Conservation (phyloP, 2,888 invertebrate genomes). For the Sesamia inferens region DNA sequence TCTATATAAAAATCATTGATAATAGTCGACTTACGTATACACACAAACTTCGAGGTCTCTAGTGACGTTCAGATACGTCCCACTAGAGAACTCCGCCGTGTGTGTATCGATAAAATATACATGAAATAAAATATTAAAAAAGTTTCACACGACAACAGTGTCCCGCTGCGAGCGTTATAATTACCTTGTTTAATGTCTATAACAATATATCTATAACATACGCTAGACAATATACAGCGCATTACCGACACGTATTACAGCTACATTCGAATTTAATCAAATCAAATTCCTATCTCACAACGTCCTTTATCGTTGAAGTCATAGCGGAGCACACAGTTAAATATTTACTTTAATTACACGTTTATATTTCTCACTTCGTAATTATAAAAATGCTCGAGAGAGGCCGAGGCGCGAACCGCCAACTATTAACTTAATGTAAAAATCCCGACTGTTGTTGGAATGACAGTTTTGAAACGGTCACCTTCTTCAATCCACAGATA, state of each 20-base stretch:
- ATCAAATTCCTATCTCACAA: constrained; percentile 69
- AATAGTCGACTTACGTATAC: constrained; percentile 55
- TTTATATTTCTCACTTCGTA: constrained; percentile 61
- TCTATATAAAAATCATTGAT: constrained; percentile 60
- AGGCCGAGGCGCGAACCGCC: constrained; percentile 24
- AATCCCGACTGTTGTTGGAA: constrained; percentile 8
- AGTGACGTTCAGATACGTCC: constrained; percentile 15
- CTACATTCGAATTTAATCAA: constrained; percentile 72
- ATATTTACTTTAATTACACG: constrained; percentile 58
- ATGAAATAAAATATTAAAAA: constrained; percentile 59
- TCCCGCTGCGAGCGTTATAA: constrained; percentile 71
- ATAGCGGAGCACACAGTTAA: constrained; percentile 69
- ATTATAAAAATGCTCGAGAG: constrained; percentile 56
- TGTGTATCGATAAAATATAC: constrained; percentile 52
- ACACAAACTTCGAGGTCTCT: constrained; percentile 40
- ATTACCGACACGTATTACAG: constrained; percentile 72
- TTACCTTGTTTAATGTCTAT: constrained; percentile 73
- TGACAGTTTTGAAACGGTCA: constrained; percentile 16
- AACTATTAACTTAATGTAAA: constrained; percentile 31
- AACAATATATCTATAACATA: constrained; percentile 81
- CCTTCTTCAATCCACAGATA: not conserved
- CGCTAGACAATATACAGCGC: constrained; percentile 80
- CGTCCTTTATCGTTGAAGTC: constrained; percentile 77
- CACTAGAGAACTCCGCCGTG: constrained; percentile 40
- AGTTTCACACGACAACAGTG: constrained; percentile 70